Conservation (phyloP, 1,140 invertebrate genomes). For the Saxidomus purpurata region DNA sequence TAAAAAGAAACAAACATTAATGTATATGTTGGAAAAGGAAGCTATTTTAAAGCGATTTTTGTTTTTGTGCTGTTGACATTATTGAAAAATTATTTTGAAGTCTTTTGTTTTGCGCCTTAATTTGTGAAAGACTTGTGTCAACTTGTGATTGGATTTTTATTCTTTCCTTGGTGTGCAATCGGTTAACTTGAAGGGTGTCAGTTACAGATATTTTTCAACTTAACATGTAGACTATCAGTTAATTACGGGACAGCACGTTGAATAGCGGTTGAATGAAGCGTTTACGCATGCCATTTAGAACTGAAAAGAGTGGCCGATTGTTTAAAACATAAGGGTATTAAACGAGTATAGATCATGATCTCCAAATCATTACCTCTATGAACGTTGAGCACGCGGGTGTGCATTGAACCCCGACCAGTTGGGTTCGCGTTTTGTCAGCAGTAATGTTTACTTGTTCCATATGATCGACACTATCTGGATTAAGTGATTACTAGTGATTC, state of each 20-base stretch:
- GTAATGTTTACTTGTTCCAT: conserved; percentile 44
- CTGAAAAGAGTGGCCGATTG: conserved; percentile 63
- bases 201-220: conserved; percentile 36
- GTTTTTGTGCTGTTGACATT: not conserved
- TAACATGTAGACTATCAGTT: conserved; percentile 42
- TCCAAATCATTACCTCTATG: conserved; percentile 57
- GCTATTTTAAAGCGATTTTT: not conserved
- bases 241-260: conserved; percentile 55
- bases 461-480: conserved; percentile 37
- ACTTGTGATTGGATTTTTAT: conserved; percentile 39
- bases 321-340: conserved; percentile 68
- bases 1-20: conserved; percentile 10
- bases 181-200: conserved; percentile 42
- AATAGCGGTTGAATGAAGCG: conserved; percentile 28
- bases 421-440: conserved; percentile 59
- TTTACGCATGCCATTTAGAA: conserved; percentile 59
- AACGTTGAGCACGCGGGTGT: conserved; percentile 37
- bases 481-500: conserved; percentile 36
- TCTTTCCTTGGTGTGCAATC: conserved; percentile 5
- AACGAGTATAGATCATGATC: conserved; percentile 44
- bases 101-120: conserved; percentile 42
- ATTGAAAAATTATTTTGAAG: not conserved
- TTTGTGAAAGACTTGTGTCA: conserved; percentile 46
- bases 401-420: conserved; percentile 50
- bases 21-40: not conserved